These are phyloP conservation scores for Xylocopa sonorina DNA, from an alignment of 1,140 invertebrate species.

Conservation along the genomic window DNA sequence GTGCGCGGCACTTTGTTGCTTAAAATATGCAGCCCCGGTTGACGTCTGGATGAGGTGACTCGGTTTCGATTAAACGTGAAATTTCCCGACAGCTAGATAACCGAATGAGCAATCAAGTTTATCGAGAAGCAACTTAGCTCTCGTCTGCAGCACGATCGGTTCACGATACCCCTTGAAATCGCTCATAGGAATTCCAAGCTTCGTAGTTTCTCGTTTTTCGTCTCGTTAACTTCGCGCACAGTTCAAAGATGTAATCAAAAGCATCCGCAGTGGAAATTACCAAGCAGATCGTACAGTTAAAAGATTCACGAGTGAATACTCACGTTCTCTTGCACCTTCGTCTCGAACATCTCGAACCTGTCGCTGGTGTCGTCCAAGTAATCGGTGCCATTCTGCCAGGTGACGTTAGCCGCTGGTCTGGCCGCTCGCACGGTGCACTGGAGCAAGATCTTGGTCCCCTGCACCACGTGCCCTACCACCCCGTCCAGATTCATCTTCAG, in stretches of 20 bases:
- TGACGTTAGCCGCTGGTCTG: constrained; percentile 90
- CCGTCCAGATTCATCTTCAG: constrained; percentile 88
- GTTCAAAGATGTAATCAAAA: no score
- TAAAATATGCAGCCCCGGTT: constrained; percentile 8
- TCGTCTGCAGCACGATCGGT: no score
- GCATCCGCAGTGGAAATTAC: no score
- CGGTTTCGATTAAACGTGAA: no score
- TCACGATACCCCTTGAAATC: no score
- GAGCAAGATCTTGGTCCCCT: constrained; percentile 89
- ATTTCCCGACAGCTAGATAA: no score
- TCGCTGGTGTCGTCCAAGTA: constrained; percentile 81
- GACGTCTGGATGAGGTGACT: background rate
- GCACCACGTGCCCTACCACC: constrained; percentile 88
- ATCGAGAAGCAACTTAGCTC: no score
- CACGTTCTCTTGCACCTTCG: constrained; percentile 76
- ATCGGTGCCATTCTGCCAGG: constrained; percentile 92
- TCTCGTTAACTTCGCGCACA: no score
- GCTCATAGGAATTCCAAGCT: no score
- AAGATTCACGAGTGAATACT: constrained; percentile 58
- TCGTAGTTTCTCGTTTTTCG: no score
- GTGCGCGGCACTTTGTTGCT: constrained; percentile 9
- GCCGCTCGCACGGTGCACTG: constrained; percentile 90
- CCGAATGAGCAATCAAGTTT: no score
- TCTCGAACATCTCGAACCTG: constrained; percentile 76
- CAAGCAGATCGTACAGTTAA: no score